These are phyloP conservation scores for Microtus oregoni DNA, from an alignment of 2,113 vertebrate species.

Conservation along the genomic window DNA sequence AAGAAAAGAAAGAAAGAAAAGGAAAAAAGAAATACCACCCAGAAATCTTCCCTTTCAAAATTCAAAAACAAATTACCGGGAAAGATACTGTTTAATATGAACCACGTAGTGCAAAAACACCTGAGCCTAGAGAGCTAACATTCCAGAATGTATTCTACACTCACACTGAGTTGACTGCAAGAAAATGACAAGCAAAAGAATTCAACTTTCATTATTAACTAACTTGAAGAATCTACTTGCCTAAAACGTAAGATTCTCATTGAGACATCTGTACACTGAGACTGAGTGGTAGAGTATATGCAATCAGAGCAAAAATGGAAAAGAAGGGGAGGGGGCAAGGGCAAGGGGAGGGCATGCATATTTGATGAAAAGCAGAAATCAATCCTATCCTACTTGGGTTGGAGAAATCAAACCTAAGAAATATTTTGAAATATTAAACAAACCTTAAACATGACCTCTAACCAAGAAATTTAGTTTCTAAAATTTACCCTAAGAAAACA, in stretches of 20 bases:
- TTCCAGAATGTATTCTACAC: not conserved
- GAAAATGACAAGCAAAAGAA: slow-evolving; percentile 41
- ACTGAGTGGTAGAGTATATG: slow-evolving; percentile 23
- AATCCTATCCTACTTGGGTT: not conserved
- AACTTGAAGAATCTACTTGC: slow-evolving; percentile 48
- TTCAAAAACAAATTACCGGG: not conserved
- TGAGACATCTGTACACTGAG: slow-evolving; percentile 39
- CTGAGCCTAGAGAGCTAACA: not conserved
- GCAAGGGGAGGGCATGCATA: not conserved
- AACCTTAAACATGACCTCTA: not conserved
- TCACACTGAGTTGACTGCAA: not conserved
- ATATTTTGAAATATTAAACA: slow-evolving; percentile 40
- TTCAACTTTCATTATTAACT: slow-evolving; percentile 45
- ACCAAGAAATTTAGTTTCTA: slow-evolving; percentile 35
- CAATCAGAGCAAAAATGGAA: not conserved
- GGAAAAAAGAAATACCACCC: not conserved
- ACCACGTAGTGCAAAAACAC: not conserved
- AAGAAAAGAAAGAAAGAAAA: too few species aligned
- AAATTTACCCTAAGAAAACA: slow-evolving; percentile 31
- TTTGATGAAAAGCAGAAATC: not conserved
- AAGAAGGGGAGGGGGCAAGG: not conserved
- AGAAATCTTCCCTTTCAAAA: slow-evolving; percentile 40
- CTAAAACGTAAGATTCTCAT: slow-evolving; percentile 29
- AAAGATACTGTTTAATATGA: slow-evolving; percentile 27
- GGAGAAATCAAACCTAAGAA: not conserved